Evolutionary conservation across 2,888 invertebrate species (phyloP), one percentile per base, ranked within the genome.

Genomic region (Polymixis flavicincta): DNA sequence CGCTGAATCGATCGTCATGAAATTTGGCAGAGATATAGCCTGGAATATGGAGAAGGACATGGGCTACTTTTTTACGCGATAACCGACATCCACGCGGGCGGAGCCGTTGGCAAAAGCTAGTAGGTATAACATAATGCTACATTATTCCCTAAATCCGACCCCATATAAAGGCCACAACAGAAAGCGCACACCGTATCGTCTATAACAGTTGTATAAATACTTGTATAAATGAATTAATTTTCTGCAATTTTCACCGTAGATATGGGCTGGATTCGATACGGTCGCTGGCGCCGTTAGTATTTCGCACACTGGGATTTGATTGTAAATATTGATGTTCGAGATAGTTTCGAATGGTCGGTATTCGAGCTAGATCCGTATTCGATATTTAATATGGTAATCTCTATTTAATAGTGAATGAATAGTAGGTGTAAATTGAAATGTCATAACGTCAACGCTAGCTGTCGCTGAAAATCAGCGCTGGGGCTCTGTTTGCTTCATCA

Each of bases 151-250:
- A 70, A 80, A 85, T 74, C 45, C 72, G 28, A 50, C 28, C 52
- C 61, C 42, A 25, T 42, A 55, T 66, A 74, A 69, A 76, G 54
- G 54, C 72, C 48, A 66, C 14, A 22, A 48, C 57, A 71, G 52
- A 74, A 76, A 75, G 80, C 76, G 76, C 82, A 74, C 74, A 86
- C 85, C 81, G 87, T 86, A 83, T 72, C 85, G 74, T 72, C 78
- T 85, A 85, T 88, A 88, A 89, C 90, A 91, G 87, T 91, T 88
- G 90, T 92, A 91, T 92, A 92, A 93, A 94, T 93, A 92, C 83
- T 90, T 87, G 91, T 92, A 92, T 92, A 94, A 92, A 94, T 94
- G 92, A 93, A 95, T 95, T 94, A 92, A 94, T 95, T 93, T 93
- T 93, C 92, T 94, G 93, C 94, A 93, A 93, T 95, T 95, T 94